phyloP scores from a whole-genome alignment of 2,797 vertebrate species.

The Pangasius krempfi region DNA sequence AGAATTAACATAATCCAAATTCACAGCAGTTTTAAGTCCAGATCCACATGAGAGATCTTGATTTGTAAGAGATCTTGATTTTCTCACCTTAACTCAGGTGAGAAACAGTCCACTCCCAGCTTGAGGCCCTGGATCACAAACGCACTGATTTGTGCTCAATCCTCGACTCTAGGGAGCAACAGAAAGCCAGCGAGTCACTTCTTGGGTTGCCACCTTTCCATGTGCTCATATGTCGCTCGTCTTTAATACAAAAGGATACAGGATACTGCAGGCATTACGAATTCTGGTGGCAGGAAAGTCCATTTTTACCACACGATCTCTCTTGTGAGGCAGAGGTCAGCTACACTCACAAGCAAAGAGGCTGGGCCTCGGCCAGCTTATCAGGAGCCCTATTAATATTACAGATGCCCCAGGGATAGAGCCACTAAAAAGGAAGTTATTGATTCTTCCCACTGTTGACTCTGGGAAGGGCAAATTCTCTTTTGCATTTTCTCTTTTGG shows the following conservation, averaged over 20 bases:
- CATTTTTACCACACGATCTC: slow-evolving; percentile 56
- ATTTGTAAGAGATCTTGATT: background rate
- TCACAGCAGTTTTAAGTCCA: background rate
- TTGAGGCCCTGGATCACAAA: slow-evolving; percentile 13
- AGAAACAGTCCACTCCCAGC: slow-evolving; percentile 35
- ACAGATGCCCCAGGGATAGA: slow-evolving; percentile 52
- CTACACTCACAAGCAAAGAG: slow-evolving; percentile 63
- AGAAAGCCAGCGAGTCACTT: slow-evolving; percentile 55
- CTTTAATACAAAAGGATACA: slow-evolving; percentile 57
- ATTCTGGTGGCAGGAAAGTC: slow-evolving; percentile 51
- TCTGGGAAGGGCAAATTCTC: slow-evolving; percentile 70
- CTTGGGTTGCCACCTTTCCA: slow-evolving; percentile 57
- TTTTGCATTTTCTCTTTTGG: slow-evolving; percentile 65
- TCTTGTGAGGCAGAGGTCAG: slow-evolving; percentile 60
- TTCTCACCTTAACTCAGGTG: background rate
- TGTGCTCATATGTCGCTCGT: slow-evolving; percentile 59
- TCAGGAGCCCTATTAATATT: slow-evolving; percentile 71
- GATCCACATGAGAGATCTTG: background rate
- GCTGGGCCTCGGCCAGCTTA: slow-evolving; percentile 59
- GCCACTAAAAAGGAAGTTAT: slow-evolving; percentile 73
- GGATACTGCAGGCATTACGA: slow-evolving; percentile 46
- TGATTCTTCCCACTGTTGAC: slow-evolving; percentile 74
- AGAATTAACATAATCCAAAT: background rate
- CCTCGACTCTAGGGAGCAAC: slow-evolving; percentile 46
- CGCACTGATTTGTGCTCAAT: slow-evolving; percentile 43